Conservation (phyloP, 2,797 vertebrate genomes). For the Diglossa cyanea region DNA sequence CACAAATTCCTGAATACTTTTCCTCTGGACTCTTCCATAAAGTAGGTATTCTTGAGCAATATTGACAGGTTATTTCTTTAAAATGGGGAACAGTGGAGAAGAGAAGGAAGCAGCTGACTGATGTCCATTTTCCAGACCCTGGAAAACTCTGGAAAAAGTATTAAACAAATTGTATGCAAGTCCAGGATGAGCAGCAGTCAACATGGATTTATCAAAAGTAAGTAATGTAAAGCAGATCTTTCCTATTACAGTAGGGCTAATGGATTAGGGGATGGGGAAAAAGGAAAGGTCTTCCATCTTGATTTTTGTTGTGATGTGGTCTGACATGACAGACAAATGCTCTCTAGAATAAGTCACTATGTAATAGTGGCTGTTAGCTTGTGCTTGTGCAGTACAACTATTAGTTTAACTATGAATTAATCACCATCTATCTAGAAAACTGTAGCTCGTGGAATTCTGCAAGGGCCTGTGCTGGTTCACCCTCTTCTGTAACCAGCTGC, state of each 20-base stretch:
- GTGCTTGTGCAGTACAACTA: not conserved
- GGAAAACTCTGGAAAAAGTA: not conserved
- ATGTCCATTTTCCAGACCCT: not conserved
- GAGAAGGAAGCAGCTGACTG: not conserved
- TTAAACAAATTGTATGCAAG: not conserved
- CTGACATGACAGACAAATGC: not conserved
- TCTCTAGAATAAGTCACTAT: not conserved
- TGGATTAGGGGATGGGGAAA: not conserved
- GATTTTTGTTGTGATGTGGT: not conserved
- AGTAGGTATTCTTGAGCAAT: not conserved
- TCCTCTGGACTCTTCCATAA: not conserved
- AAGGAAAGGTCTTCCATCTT: not conserved
- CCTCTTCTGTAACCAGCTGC: not conserved
- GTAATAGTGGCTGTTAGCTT: not conserved
- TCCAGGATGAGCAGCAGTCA: not conserved
- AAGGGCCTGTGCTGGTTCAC: not conserved
- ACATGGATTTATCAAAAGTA: not conserved
- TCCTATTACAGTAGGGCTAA: not conserved
- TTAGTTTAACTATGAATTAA: not conserved
- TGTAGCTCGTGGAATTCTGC: not conserved
- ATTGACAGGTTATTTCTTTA: not conserved
- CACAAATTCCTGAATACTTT: not conserved
- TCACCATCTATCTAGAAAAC: not conserved
- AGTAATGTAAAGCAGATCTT: rapidly evolving
- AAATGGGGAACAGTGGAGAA: not conserved